These are phyloP conservation scores for Morone chrysops DNA, from an alignment of 2,113 vertebrate genomes.

Conservation along the genomic window DNA sequence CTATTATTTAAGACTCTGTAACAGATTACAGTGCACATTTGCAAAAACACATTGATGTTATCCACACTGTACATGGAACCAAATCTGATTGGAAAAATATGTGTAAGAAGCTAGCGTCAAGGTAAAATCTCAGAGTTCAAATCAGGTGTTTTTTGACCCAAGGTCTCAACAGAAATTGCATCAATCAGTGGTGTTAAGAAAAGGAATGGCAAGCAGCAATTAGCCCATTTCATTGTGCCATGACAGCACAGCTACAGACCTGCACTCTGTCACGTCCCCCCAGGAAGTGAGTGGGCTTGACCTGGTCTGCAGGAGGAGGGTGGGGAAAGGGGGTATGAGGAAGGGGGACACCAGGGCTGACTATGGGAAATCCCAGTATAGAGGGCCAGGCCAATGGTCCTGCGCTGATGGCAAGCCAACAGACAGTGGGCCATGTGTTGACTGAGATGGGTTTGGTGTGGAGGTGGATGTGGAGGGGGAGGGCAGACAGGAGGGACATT, in stretches of 20 bases:
- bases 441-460: constrained; percentile 45
- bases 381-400: constrained; percentile 34
- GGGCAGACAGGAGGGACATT: constrained; percentile 25
- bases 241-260: constrained; percentile 41
- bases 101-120: not conserved
- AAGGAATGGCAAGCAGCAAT: constrained; percentile 19
- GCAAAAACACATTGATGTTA: constrained; percentile 35
- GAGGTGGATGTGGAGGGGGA: not conserved
- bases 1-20: constrained; percentile 23
- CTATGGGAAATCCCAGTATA: constrained; percentile 42
- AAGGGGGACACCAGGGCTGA: constrained; percentile 31
- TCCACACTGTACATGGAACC: constrained; percentile 13
- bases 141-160: not conserved
- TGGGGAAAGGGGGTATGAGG: not conserved
- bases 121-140: constrained; percentile 13
- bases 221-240: constrained; percentile 17
- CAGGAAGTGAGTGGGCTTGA: constrained; percentile 4
- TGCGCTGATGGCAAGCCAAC: constrained; percentile 46
- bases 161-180: constrained; percentile 35
- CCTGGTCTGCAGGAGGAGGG: constrained; percentile 1
- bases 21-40: constrained; percentile 31
- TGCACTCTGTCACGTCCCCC: constrained; percentile 66
- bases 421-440: constrained; percentile 43
- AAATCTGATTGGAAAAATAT: not conserved
- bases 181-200: constrained; percentile 32